These are phyloP conservation scores for Hydrochoerus hydrochaeris DNA, from an alignment of 2,113 vertebrate genomes.

Conservation along the genomic window DNA sequence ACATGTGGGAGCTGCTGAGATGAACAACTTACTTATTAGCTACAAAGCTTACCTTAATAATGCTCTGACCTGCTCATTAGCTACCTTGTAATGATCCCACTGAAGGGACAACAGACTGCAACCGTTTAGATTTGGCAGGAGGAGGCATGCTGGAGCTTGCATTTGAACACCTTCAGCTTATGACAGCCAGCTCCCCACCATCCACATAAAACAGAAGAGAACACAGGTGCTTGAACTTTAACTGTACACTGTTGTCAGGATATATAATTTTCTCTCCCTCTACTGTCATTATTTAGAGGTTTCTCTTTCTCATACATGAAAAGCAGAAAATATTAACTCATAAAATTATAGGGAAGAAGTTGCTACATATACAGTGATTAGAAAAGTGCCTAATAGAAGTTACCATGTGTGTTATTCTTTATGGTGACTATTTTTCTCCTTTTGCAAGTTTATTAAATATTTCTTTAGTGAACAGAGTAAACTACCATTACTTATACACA, in stretches of 20 bases:
- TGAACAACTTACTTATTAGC: not conserved
- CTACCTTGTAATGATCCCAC: not conserved
- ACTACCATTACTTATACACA: constrained; percentile 42
- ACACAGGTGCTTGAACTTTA: not conserved
- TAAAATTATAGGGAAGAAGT: not conserved
- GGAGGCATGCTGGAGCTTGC: not conserved
- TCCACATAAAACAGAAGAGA: not conserved
- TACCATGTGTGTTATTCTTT: not conserved
- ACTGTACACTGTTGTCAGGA: not conserved
- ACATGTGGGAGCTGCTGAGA: not conserved
- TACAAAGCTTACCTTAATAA: not conserved
- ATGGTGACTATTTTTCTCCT: not conserved
- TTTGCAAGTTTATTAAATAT: not conserved
- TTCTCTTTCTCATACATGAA: not conserved
- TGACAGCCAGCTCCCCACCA: not conserved
- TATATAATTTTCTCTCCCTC: not conserved
- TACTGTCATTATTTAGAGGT: not conserved
- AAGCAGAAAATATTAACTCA: not conserved
- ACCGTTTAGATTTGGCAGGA: not conserved
- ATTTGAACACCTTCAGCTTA: not conserved
- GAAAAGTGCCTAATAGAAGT: not conserved
- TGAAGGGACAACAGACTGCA: not conserved
- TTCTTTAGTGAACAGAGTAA: not conserved
- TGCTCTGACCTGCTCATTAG: not conserved
- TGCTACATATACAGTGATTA: not conserved